Conservation (phyloP, 2,113 vertebrate species). For the Rissa tridactyla region DNA sequence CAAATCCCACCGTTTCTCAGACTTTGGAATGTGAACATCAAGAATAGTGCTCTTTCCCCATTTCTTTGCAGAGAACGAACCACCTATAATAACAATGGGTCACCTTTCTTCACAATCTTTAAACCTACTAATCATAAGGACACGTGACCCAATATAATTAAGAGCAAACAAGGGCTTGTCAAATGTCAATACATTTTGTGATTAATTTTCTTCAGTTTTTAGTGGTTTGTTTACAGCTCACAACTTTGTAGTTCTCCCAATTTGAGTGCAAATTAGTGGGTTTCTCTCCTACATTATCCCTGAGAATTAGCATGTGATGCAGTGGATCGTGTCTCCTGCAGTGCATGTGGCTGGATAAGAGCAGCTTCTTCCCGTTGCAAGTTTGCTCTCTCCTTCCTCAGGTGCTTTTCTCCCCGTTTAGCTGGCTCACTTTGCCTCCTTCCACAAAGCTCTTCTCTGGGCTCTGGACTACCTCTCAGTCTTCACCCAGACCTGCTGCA, state of each 20-base stretch:
- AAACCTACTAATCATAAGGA: neutral
- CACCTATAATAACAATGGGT: neutral
- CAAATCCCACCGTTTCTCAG: neutral
- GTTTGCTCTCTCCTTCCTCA: neutral
- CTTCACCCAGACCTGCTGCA: neutral
- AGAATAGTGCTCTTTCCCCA: neutral
- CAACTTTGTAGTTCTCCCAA: neutral
- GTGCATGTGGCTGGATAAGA: neutral
- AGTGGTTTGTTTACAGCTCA: neutral
- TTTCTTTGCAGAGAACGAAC: neutral
- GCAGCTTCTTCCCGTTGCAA: neutral
- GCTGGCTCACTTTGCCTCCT: neutral
- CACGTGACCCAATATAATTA: neutral
- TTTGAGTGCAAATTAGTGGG: neutral
- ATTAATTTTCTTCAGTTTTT: neutral
- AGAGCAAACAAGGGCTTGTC: neutral
- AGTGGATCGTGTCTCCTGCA: neutral
- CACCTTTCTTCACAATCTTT: neutral
- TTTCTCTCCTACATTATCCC: neutral
- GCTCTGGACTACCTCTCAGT: neutral
- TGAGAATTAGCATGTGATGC: neutral
- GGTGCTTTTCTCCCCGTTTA: neutral
- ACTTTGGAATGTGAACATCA: neutral
- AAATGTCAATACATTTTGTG: neutral
- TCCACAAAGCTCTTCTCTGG: neutral